phyloP scores from a whole-genome alignment of 2,113 vertebrate species.

The Atractosteus spatula region DNA sequence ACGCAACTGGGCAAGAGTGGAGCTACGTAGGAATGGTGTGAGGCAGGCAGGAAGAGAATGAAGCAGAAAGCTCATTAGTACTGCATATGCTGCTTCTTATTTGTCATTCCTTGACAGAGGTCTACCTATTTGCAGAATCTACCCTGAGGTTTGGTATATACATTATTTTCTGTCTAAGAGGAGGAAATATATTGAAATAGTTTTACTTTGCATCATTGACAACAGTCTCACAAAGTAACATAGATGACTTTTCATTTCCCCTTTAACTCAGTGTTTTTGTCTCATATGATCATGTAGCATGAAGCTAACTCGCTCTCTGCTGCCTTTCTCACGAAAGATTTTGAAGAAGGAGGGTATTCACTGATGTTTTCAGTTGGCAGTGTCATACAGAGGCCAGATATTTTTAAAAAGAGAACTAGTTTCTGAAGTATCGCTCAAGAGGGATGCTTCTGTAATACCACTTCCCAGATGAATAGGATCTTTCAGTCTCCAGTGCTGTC shows the following conservation, averaged over 20 bases:
- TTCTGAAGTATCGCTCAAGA: conserved; percentile 67
- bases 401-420: conserved; percentile 61
- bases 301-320: conserved; percentile 25
- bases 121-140: conserved; percentile 10
- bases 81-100: conserved; percentile 17
- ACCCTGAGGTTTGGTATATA: conserved; percentile 10
- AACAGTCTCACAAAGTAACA: conserved; percentile 13
- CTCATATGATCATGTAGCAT: conserved; percentile 34
- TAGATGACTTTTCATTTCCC: conserved; percentile 40
- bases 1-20: conserved; percentile 11
- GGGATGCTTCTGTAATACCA: conserved; percentile 66
- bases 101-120: conserved; percentile 19
- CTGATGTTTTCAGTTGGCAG: conserved; percentile 34
- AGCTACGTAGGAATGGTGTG: not conserved
- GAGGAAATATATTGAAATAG: not conserved
- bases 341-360: no score
- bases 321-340: conserved; percentile 1
- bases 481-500: conserved; percentile 62
- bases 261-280: conserved; percentile 39
- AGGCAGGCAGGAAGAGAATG: conserved; percentile 23
- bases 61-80: conserved; percentile 33
- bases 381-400: conserved; percentile 68
- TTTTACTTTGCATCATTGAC: conserved; percentile 13
- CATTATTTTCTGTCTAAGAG: conserved; percentile 15
- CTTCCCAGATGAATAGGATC: conserved; percentile 62